These are phyloP conservation scores for Papilio gigon DNA, from an alignment of 2,888 invertebrate species.

Conservation along the genomic window DNA sequence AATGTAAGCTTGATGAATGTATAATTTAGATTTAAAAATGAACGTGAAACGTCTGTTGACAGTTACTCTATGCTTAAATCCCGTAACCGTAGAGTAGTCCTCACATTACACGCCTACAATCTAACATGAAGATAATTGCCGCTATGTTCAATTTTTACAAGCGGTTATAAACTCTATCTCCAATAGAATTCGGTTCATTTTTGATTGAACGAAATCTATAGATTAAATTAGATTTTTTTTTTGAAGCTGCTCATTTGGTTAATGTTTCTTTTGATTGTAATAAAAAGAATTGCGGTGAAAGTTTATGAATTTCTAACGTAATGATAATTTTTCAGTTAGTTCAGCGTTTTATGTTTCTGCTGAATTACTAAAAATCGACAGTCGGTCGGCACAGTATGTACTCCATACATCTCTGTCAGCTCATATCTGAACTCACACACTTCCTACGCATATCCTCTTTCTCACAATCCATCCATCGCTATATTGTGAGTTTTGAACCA, in stretches of 20 bases:
- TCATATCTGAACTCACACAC: no score
- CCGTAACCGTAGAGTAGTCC: constrained; percentile 30
- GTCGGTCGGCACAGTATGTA: no score
- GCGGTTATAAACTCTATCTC: constrained; percentile 4
- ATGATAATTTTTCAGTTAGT: neutral
- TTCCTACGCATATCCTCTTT: no score
- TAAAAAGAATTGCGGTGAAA: constrained; percentile 7
- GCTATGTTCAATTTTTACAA: neutral
- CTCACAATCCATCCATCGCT: no score
- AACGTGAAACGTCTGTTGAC: constrained; percentile 16
- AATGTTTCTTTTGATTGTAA: constrained; percentile 33
- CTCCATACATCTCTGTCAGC: no score
- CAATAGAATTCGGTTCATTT: neutral
- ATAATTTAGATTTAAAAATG: no score
- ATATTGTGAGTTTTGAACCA: no score
- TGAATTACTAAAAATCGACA: no score
- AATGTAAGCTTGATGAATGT: no score
- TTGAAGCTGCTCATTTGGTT: constrained; percentile 29
- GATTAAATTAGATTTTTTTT: constrained; percentile 15
- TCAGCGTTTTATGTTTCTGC: neutral
- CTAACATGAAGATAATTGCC: constrained; percentile 37
- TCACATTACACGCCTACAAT: constrained; percentile 36
- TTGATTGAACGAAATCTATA: neutral
- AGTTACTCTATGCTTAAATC: constrained; percentile 27
- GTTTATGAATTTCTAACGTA: neutral